phyloP scores from a whole-genome alignment of 2,113 vertebrate genomes.

The Passer domesticus region DNA sequence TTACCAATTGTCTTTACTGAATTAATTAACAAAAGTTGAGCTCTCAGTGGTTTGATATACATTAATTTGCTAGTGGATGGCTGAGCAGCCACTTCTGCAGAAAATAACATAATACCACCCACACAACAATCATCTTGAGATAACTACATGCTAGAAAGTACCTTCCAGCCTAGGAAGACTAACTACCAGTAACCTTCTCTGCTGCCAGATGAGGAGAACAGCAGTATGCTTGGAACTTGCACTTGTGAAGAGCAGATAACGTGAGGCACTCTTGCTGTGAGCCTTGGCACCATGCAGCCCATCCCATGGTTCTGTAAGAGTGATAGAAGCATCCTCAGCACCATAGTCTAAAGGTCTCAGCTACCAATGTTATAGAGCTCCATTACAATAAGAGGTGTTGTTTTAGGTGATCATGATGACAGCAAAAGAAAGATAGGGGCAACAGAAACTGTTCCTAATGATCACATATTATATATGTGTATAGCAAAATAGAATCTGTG shows the following conservation, averaged over 20 bases:
- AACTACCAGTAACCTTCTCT: neutral
- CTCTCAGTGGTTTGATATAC: neutral
- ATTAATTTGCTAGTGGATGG: neutral
- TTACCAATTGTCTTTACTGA: neutral
- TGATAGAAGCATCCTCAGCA: neutral
- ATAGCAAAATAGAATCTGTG: neutral
- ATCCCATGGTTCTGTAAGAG: neutral
- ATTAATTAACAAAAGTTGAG: neutral
- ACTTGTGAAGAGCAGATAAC: neutral
- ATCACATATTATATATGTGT: neutral
- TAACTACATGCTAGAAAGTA: neutral
- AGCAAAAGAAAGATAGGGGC: neutral
- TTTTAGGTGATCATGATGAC: neutral
- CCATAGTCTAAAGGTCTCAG: neutral
- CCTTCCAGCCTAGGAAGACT: neutral
- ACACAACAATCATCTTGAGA: neutral
- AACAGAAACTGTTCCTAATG: neutral
- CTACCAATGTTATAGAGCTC: neutral
- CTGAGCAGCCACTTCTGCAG: neutral
- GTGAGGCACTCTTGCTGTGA: neutral
- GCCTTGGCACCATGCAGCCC: rapidly evolving
- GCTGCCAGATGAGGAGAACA: neutral
- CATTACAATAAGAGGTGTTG: neutral
- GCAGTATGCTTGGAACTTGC: neutral
- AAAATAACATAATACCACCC: neutral